Evolutionary conservation across 2,113 vertebrate species (phyloP).

Genomic region (Orycteropus afer): DNA sequence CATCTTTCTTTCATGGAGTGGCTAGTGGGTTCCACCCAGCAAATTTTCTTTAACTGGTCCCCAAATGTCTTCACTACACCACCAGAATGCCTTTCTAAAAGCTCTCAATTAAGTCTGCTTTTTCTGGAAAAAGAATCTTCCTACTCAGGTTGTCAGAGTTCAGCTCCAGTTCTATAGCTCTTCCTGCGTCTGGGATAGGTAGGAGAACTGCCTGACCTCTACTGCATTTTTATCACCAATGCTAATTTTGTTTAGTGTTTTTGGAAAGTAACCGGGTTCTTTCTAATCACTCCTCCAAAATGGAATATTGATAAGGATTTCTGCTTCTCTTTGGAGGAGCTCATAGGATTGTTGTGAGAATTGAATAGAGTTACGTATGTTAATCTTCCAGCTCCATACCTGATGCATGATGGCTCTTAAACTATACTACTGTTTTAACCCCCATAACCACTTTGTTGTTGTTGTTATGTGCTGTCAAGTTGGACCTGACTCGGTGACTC

Average conservation of each 20-base stretch:
- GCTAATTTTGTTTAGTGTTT: not conserved
- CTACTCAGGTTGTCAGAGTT: not conserved
- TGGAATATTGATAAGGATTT: not conserved
- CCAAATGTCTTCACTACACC: no score
- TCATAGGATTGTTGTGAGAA: not conserved
- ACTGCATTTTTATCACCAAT: not conserved
- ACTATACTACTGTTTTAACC: not conserved
- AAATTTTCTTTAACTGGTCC: no score
- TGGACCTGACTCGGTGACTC: no score
- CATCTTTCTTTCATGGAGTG: no score
- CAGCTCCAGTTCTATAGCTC: conserved; percentile 5
- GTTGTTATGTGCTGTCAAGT: no score
- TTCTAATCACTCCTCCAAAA: not conserved
- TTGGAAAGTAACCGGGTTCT: conserved; percentile 20
- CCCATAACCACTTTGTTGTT: not conserved
- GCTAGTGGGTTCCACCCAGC: no score
- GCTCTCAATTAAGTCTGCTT: not conserved
- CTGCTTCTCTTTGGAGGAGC: not conserved
- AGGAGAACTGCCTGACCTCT: not conserved
- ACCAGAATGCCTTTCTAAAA: no score
- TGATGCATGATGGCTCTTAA: not conserved
- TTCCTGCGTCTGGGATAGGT: not conserved
- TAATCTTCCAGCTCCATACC: not conserved
- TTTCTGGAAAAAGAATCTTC: no score
- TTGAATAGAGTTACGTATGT: not conserved